Evolutionary conservation across 2,797 vertebrate genomes (phyloP), one percentile per base, ranked within the genome.

Genomic region (Synaphobranchus kaupii): DNA sequence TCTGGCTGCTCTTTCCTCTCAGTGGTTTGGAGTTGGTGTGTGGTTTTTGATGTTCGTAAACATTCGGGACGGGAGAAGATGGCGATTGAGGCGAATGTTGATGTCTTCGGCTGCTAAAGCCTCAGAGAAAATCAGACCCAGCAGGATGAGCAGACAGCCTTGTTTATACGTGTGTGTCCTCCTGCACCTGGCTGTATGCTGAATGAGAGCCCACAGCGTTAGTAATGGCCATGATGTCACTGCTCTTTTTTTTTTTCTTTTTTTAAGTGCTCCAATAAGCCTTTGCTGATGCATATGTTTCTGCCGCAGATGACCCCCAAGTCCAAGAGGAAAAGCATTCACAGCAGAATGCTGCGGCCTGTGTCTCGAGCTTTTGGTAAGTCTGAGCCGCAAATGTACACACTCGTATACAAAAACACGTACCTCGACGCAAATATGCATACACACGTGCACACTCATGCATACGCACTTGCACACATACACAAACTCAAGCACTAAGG

Each of bases 251-350:
- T 39, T 39, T 39, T 39, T 39, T 2, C 3, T 39, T 39, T 81
- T 48, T 20, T n/a, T 81, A 25, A 25, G 9, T 81, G 25, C 78
- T 22, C 47, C 17, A 22, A 47, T 31, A 22, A 81, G 47, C 78
- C 50, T 39, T 12, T 81, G 78, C 78, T 81, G 78, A 81, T 17
- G 20, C 22, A 39, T 7, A 44, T 80, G 12, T 78, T 93, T 81
- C 17, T 50, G 47, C 92, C 90, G 78, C 93, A 99, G 98, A 98
- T 99, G 98, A 99, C 98, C 86, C 98, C 98, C 52, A 99, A 98
- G 94, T 97, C 98, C 88, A 99, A 99, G 93, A 96, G 98, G 94
- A 99, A 99, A 95, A 99, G 98, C 89, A 99, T 99, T 93, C 98
- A 99, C 90, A 99, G 97, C 92, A 95, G 98, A 94, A 99, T 99